Percentiles rank a stretch among this genome's conserved stretches.
phyloP scores from a whole-genome alignment of 1,140 invertebrate species.

The Rhizoglyphus robini region DNA sequence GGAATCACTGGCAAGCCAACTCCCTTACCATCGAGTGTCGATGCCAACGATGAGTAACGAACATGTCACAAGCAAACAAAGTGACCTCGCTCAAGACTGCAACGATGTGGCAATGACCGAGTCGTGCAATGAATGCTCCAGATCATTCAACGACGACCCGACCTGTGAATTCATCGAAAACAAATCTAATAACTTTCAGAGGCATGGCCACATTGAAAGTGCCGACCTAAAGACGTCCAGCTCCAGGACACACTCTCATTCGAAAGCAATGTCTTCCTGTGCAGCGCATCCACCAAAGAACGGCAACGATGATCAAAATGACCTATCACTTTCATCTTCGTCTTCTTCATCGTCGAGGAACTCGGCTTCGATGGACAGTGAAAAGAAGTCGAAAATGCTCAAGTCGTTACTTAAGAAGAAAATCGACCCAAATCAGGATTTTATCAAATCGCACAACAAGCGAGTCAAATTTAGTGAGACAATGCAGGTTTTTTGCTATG shows the following conservation, averaged over 20 bases:
- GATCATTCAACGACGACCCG: too few relatives aligned
- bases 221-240: too few relatives aligned
- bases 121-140: too few relatives aligned
- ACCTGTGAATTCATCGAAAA: too few relatives aligned
- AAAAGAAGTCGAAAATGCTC: not conserved
- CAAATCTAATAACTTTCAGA: too few relatives aligned
- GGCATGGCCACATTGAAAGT: too few relatives aligned
- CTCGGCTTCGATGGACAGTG: not conserved
- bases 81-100: too few relatives aligned
- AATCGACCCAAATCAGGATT: not conserved
- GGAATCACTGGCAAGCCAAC: too few relatives aligned
- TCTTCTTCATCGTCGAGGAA: conserved; percentile 1
- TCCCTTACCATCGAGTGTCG: too few relatives aligned
- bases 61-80: too few relatives aligned
- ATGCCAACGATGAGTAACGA: too few relatives aligned
- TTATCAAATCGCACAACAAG: conserved; percentile 16
- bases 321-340: not conserved
- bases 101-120: too few relatives aligned
- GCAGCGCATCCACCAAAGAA: not conserved
- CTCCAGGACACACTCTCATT: not conserved
- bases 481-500: conserved; percentile 25
- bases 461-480: conserved; percentile 24
- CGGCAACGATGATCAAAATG: not conserved
- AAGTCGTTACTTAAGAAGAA: conserved; percentile 21
- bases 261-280: not conserved